These are phyloP conservation scores for Cantharis nigra DNA, from an alignment of 2,888 invertebrate species.

Conservation along the genomic window DNA sequence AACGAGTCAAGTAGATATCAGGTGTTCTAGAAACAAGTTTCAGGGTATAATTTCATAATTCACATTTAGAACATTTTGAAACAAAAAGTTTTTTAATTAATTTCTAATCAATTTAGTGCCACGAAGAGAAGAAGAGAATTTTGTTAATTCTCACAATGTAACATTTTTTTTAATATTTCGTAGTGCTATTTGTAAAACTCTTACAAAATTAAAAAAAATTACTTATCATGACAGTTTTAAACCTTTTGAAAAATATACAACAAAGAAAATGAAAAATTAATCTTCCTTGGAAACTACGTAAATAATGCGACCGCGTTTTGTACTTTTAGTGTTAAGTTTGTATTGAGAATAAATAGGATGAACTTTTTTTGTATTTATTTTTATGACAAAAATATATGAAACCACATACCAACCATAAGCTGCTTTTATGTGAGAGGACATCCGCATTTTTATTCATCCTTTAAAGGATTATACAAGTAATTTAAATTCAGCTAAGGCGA, in stretches of 20 bases:
- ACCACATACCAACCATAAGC: constrained; percentile 33
- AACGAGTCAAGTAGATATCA: background rate
- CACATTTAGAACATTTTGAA: background rate
- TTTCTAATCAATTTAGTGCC: background rate
- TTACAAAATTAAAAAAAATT: background rate
- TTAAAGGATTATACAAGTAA: constrained; percentile 52
- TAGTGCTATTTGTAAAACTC: background rate
- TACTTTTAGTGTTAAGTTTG: background rate
- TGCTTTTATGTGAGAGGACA: constrained; percentile 36
- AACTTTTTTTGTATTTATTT: background rate
- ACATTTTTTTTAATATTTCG: background rate
- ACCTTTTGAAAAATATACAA: background rate
- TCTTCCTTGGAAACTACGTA: background rate
- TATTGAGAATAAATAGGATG: background rate
- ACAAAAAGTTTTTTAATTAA: background rate
- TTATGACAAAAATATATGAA: constrained; percentile 24
- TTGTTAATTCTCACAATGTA: background rate
- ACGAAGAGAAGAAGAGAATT: background rate
- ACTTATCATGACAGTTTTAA: background rate
- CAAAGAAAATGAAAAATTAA: background rate
- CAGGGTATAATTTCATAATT: background rate
- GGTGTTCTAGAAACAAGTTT: background rate
- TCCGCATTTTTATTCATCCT: constrained; percentile 48
- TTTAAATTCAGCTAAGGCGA: constrained; percentile 57
- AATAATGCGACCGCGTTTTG: background rate